Evolutionary conservation across 2,797 vertebrate species (phyloP).

Genomic region (Rallus crepitans): DNA sequence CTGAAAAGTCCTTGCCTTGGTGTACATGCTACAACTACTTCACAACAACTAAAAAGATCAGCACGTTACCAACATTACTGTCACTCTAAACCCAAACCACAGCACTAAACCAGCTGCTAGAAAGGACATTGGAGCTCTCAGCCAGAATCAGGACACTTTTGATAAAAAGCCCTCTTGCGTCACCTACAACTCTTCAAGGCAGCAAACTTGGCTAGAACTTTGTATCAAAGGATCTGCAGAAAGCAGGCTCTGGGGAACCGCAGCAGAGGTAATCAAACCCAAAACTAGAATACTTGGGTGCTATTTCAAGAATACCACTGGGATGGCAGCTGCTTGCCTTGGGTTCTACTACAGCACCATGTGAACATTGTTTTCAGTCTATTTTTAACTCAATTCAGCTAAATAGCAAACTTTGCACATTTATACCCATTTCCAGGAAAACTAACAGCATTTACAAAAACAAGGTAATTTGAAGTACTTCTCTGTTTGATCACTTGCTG

Average conservation of each 20-base stretch:
- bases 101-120: no score
- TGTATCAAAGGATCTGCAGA: neutral
- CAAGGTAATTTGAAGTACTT: constrained; percentile 8
- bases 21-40: no score
- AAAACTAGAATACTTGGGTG: neutral
- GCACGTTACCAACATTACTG: no score
- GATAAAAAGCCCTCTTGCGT: neutral
- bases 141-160: no score
- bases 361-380: neutral
- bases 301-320: neutral
- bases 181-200: neutral
- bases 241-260: neutral
- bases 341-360: neutral
- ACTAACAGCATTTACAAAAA: neutral
- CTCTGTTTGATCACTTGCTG: constrained; percentile 18
- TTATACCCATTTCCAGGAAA: neutral
- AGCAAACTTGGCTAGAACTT: neutral
- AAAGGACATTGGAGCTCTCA: no score
- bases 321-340: neutral
- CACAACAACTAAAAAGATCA: no score
- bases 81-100: no score
- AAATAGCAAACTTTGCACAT: neutral
- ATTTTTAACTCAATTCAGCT: neutral
- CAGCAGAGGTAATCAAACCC: neutral
- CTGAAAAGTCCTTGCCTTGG: no score